Evolutionary conservation across 2,888 invertebrate species (phyloP), one percentile per base, ranked within the genome.

Genomic region (Holacanthella duospinosa): DNA sequence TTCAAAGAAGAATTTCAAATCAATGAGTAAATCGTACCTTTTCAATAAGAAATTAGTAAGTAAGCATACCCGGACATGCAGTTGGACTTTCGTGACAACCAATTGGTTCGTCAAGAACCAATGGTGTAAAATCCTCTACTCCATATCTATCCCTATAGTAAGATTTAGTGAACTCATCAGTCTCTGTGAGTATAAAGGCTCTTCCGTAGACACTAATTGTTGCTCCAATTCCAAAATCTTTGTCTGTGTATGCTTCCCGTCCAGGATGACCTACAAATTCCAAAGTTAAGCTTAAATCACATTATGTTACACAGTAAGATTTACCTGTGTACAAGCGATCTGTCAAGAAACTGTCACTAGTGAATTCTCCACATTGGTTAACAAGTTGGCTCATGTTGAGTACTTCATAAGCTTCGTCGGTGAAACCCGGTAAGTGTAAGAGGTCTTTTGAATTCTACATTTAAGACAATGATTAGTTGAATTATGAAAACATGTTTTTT

Each of bases 121-220:
- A 53, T 12, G 68, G 66, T 1, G 66, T 66, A 26, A 68, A 68
- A 59, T 66, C 56, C 26, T 68, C 65, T 66, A 53, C 19, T 19
- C 84, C 84, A 75, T 83, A 85, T 66, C 86, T 86, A 61, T 82
- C 81, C 2, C 83, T 80, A 78, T 93, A 94, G 78, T 88, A 93
- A 61, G 88, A 85, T 76, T 85, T 86, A 0, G 94, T 94, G 73
- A 86, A 93, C 1, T 83, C 80, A 77, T 94, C 94, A 74, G 91
- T 89, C 75, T 89, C 87, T 0, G 85, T 88, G 0, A 95, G 78
- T 0, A 90, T 81, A 26, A 93, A 82, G 68, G 85, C 85, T 24
- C 93, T 82, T 1, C 92, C 92, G 74, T 84, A 93, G 2, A 89
- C 85, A 75, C 89, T 88, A 1, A 95, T 75, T 0, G 85, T 83